phyloP scores from a whole-genome alignment of 37 sponge, comb jelly and placozoan species.

The Corticium candelabrum region DNA sequence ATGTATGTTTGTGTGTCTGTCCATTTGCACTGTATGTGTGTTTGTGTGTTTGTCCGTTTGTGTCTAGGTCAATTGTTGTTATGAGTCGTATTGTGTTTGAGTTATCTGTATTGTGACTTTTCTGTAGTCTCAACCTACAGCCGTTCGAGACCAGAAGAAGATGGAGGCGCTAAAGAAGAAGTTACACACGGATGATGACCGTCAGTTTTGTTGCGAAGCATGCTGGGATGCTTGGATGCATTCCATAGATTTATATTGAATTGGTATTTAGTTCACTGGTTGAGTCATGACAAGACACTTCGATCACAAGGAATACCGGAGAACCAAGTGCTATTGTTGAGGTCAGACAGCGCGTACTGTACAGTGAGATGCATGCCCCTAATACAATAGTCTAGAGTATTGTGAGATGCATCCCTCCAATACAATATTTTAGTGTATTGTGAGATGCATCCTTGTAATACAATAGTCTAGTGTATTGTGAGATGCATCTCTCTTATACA shows the following conservation, averaged over 20 bases:
- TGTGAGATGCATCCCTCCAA: neutral
- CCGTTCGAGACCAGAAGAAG: conserved; percentile 68
- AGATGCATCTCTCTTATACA: too few species aligned
- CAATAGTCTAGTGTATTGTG: too few species aligned
- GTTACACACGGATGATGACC: conserved; percentile 89
- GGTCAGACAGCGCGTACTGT: neutral
- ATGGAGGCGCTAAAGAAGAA: conserved; percentile 84
- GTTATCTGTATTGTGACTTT: neutral
- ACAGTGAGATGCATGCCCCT: too few species aligned
- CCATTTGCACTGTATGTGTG: too few species aligned
- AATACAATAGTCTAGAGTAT: too few species aligned
- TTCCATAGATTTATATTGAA: too few species aligned
- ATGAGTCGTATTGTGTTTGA: neutral
- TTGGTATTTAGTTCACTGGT: conserved; percentile 62
- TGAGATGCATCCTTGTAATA: too few species aligned
- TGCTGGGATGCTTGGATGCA: too few species aligned
- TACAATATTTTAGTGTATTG: neutral
- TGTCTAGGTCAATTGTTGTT: too few species aligned
- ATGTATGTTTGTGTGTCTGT: too few species aligned
- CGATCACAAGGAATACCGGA: conserved; percentile 91
- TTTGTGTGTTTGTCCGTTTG: too few species aligned
- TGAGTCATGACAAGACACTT: conserved; percentile 84
- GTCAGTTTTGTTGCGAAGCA: neutral
- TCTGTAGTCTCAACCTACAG: neutral
- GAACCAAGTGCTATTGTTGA: conserved; percentile 60